Evolutionary conservation across 2,888 invertebrate genomes (phyloP), one percentile per base, ranked within the genome.

Genomic region (Protonemura montana): DNA sequence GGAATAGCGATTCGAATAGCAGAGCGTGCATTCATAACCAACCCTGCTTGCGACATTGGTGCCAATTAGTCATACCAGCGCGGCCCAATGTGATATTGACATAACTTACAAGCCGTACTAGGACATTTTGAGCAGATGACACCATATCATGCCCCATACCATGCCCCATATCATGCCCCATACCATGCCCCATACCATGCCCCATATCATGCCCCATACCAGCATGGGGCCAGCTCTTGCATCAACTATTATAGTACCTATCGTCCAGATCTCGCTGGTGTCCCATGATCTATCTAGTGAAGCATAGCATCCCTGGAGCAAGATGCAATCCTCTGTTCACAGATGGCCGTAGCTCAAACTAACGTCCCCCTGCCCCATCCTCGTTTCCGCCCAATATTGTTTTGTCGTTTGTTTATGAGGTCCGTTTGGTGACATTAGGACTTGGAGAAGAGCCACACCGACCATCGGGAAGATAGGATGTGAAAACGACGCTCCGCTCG

Each of bases 331-430:
- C 85, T 7, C 27, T 27, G 41, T 28, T 76, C 21, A 35, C 21
- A 13, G 28, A 7, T 21, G 80, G 80, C 42, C 85, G 29, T 42
- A 78, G 80, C 80, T 81, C 85, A 81, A 78, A 78, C 80, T 78
- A 80, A 85, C 78, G 85, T 78, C 85, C 80, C 80, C 81, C 41
- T 42, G 80, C 85, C n/a, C 28, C 82, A 82, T 41, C 77, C 85
- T 77, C 41, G 82, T 85, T 84, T 85, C 87, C 87, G 87, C 87
- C 87, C 86, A 85, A 87, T 87, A 87, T 87, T 87, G 86, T 87
- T 87, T 87, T 87, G 87, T 85, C 87, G 87, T 85, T 87, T 87
- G 87, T 87, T 87, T 87, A 87, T 87, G 87, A 87, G 87, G 85
- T 87, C 87, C 86, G 86, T 86, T 86, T 78, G 82, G 85, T 76